A percentile compares a stretch with the other conserved stretches of the same genome.
Conservation (phyloP, 2,113 vertebrate species). For the Odocoileus hemionus region DNA sequence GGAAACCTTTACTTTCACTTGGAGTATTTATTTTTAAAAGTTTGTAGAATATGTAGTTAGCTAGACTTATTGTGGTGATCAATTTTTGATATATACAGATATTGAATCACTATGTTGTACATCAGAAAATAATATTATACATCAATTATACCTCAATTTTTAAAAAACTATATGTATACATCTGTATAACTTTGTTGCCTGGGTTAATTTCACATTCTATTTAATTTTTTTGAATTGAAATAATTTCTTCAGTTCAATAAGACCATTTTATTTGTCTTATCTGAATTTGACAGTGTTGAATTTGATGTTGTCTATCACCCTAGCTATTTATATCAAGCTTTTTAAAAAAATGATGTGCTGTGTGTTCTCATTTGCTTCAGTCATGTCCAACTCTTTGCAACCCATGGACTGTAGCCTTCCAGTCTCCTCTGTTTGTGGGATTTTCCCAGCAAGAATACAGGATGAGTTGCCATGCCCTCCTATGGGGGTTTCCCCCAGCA, state of each 20-base stretch:
- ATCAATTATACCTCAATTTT: not conserved
- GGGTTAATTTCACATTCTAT: not conserved
- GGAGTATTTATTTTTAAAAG: not conserved
- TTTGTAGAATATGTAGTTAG: not conserved
- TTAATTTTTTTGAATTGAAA: not conserved
- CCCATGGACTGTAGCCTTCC: not conserved
- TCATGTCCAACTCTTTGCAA: not conserved
- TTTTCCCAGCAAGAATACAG: not conserved
- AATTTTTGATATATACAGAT: not conserved
- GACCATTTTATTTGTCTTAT: not conserved
- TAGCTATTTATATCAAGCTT: not conserved
- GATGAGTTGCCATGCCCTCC: not conserved
- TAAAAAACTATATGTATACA: not conserved
- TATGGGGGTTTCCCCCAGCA: not conserved
- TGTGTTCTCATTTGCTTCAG: not conserved
- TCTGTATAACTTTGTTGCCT: not conserved
- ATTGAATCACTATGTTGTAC: not conserved
- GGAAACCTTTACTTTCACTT: not conserved
- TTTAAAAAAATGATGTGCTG: not conserved
- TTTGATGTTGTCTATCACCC: not conserved
- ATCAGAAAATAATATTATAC: not conserved
- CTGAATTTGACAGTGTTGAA: not conserved
- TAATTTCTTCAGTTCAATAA: not conserved
- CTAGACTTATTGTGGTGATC: not conserved
- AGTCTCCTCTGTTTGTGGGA: not conserved